Evolutionary conservation across 2,888 invertebrate species (phyloP), one percentile per base, ranked within the genome.

Genomic region (Platypus cylindrus): DNA sequence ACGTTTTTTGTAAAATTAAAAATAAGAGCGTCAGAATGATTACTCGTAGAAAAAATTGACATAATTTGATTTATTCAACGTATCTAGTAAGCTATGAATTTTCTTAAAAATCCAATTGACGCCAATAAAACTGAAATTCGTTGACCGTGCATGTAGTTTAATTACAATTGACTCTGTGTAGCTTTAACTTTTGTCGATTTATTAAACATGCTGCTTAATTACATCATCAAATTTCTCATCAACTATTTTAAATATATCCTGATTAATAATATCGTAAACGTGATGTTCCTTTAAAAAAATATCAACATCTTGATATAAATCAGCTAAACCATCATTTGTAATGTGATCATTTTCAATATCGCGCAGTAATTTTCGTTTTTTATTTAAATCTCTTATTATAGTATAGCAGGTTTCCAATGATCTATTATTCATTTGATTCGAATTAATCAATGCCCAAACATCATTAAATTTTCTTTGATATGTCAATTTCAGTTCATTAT

Each of bases 271-370:
- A 18, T 47, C 42, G 28, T 47, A 45, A 36, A 53, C 37, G 37
- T 53, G 49, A 28, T 45, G 45, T 40, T 57, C 54, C 33, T 44
- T 49, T 36, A 56, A 37, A 40, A 59, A 51, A 25, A 58, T 44
- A 22, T 58, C 53, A 37, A 52, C 53, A 18, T 54, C 45, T n/a
- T 49, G 49, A 40, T 56, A 60, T 34, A 55, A 50, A 30, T 60
- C 58, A 26, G 42, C 45, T 5, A 60, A 43, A 2, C 55, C 45
- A 29, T 56, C 55, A 3, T 44, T 44, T 7, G 56, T 47, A 16
- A 56, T 48, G 35, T 58, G 51, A 27, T 55, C 54, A 22, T 50
- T 47, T 37, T 58, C 56, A 32, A 61, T 52, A 41, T 56, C 52
- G 16, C 56, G 44, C 37, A 60, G 42, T 45, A 54, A 50, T 43